phyloP scores from a whole-genome alignment of 2,888 invertebrate genomes.

The Teleogryllus oceanicus region DNA sequence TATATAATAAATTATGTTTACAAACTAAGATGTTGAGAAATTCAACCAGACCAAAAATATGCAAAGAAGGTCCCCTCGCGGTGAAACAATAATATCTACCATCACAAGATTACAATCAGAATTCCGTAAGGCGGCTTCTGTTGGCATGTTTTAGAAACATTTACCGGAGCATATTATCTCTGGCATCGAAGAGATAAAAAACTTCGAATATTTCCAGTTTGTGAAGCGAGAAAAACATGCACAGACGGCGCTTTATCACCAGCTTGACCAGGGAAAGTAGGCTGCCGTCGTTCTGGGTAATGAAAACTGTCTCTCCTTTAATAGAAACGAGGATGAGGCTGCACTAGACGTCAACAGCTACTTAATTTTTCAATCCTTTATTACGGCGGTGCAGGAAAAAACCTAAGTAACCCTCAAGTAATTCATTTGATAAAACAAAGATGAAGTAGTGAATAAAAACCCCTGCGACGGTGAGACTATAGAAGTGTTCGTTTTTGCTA shows the following conservation, averaged over 20 bases:
- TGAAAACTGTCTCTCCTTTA: neutral
- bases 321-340: neutral
- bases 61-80: too few relatives aligned
- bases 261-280: neutral
- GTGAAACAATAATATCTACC: too few relatives aligned
- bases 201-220: neutral
- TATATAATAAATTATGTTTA: too few relatives aligned
- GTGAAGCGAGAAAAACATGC: neutral
- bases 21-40: too few relatives aligned
- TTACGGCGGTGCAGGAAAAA: neutral
- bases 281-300: neutral
- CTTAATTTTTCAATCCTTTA: conserved; percentile 9
- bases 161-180: too few relatives aligned
- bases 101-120: too few relatives aligned
- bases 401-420: neutral
- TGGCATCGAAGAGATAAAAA: too few relatives aligned
- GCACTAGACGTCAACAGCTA: neutral
- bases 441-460: neutral
- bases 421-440: neutral
- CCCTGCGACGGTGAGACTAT: neutral
- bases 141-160: too few relatives aligned
- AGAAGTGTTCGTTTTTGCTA: too few relatives aligned
- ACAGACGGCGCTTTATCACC: neutral
- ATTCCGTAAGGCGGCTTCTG: too few relatives aligned
- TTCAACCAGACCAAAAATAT: too few relatives aligned